Base-by-base conservation (phyloP, 2,113 vertebrate genomes). In the Callipepla californica region DNA sequence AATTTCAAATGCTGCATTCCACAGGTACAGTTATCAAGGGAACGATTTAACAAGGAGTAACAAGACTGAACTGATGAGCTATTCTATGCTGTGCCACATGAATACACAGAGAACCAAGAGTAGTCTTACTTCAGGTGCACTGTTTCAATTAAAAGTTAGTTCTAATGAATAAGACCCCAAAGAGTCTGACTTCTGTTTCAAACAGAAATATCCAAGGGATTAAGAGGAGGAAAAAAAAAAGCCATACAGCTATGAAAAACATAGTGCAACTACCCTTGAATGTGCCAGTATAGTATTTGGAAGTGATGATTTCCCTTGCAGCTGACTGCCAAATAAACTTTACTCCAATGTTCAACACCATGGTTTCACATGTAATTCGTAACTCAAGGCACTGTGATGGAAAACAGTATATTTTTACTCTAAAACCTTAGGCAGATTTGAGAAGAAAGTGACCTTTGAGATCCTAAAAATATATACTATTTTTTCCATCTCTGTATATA, bases 141-240 rank as follows among this genome's bases (percentile, higher is more conserved):
- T 90, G 28, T 68, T 96, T 84, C 0, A 0, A 85, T 72, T 78
- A 94, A 59, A 78, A 68, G 73, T 51, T 92, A 80, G 86, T 81
- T 91, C 68, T 38, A 80, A 45, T 34, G 86, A 85, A 82, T 87
- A 89, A 81, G 80, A 89, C 42, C 19, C 21, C 21, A 82, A 86
- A 77, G 42, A 66, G 38, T 2, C 3, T 74, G 58, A 72, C 63
- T 68, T 90, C 67, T 85, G 68, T 44, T 44, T 93, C 55, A 75
- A 48, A 45, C 13, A 90, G n/a, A 84, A 38, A 30, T 73, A 48
- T 44, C 51, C 42, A 4, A 8, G 44, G 21, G 40, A 48, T 40
- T 25, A 26, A 7, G 14, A 34, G n/a, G n/a, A 2, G 25, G 17
- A 5, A 12, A 11, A 18, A 38, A 36, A 38, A 62, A 17, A 16